Percentiles rank a stretch among this genome's conserved stretches.
Evolutionary conservation across 2,113 vertebrate species (phyloP).

Genomic region (Anhinga anhinga): DNA sequence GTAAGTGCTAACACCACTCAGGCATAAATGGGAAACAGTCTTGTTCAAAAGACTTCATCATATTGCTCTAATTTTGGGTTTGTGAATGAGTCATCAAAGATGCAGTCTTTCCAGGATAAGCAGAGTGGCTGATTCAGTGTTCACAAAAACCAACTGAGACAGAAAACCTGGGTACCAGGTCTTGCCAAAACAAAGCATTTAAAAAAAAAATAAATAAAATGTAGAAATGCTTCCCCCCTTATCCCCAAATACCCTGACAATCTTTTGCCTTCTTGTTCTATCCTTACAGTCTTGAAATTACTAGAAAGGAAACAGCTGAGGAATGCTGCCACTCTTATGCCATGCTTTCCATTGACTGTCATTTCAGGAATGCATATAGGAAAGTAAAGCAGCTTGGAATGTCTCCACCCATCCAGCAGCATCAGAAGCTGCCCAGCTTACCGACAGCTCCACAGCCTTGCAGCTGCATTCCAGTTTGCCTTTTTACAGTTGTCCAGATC

Average conservation of each 20-base stretch:
- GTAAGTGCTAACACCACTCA: background rate
- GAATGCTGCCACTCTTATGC: conserved; percentile 82
- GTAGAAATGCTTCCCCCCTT: background rate
- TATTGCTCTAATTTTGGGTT: background rate
- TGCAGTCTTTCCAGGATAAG: background rate
- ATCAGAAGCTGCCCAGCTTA: conserved; percentile 44
- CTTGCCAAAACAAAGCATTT: background rate
- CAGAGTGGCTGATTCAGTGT: background rate
- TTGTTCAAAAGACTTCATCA: background rate
- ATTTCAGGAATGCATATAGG: conserved; percentile 83
- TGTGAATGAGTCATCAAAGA: background rate
- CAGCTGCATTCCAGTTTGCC: conserved; percentile 23
- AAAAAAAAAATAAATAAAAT: background rate
- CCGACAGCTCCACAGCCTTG: background rate
- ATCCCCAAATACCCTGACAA: background rate
- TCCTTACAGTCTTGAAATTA: conserved; percentile 18
- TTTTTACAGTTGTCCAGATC: conserved; percentile 27
- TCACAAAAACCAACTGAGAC: background rate
- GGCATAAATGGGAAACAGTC: background rate
- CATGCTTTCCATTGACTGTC: conserved; percentile 83
- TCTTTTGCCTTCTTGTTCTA: background rate
- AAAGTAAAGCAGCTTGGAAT: conserved; percentile 81
- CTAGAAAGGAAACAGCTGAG: conserved; percentile 86
- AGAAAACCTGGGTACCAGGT: background rate
- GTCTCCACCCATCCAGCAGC: conserved; percentile 76